These are phyloP conservation scores for Nyctalus aviator DNA, from an alignment of 2,797 vertebrate species.

Conservation along the genomic window DNA sequence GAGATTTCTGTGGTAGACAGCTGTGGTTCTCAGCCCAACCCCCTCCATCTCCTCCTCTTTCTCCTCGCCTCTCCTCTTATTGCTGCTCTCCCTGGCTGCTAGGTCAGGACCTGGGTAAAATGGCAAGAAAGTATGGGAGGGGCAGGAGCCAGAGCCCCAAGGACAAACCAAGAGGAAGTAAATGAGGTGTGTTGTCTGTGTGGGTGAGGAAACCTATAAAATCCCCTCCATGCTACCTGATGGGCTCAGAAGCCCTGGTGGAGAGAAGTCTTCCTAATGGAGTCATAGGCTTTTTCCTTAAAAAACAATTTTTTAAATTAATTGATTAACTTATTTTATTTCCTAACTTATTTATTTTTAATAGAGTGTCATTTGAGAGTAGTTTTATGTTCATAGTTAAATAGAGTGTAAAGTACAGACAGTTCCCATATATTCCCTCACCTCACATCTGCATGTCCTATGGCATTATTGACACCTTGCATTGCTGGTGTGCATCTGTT, in stretches of 20 bases:
- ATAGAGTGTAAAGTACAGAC: not conserved
- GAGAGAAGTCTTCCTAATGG: not conserved
- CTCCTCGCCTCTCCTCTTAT: not conserved
- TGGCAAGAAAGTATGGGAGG: not conserved
- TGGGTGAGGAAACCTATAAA: not conserved
- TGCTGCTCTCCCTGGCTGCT: not conserved
- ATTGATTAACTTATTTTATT: not conserved
- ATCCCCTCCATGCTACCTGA: not conserved
- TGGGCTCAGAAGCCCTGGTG: not conserved
- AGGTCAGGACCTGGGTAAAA: not conserved
- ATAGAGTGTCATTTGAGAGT: not conserved
- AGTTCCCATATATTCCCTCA: not conserved
- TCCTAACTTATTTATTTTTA: not conserved
- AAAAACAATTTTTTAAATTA: not conserved
- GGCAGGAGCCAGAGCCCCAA: not conserved
- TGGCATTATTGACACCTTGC: not conserved
- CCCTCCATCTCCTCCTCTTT: not conserved
- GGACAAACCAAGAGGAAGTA: not conserved
- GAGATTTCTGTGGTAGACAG: not conserved
- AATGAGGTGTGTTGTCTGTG: not conserved
- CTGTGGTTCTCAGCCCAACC: not conserved
- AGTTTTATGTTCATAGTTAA: slow-evolving; percentile 35
- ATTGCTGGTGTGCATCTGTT: not conserved
- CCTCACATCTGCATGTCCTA: not conserved
- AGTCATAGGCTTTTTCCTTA: not conserved